Evolutionary conservation across 1,140 invertebrate genomes (phyloP), one percentile per base, ranked within the genome.

Genomic region (Lepidotrigona ventralis): DNA sequence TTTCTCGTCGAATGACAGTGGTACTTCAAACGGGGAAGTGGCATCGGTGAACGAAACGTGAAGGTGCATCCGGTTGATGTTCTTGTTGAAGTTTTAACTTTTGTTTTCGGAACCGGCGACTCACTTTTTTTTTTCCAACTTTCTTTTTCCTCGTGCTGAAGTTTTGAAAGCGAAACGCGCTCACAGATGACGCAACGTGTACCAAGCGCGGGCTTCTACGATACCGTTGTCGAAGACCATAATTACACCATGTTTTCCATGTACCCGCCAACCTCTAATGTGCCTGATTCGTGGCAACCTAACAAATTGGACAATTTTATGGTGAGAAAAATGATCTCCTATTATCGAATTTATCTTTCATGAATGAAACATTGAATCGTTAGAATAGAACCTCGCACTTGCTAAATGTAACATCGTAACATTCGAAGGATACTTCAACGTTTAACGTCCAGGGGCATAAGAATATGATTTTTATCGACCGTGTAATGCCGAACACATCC

Each of bases 131-230:
- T 33, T 33, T 33, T 33, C 4, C 4, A 1, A 46, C 39, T 85
- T 51, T 9, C 19, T 64, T 56, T 39, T 51, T 82, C 33, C 54
- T 33, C 23, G 39, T n/a, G 70, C 74, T 88, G 82, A 85, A 79
- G 64, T 79, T 70, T 64, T 26, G 58, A 64, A 71, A 78, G n/a
- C 80, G 63, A 75, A 68, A 74, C 58, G 12, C 66, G 71, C 56
- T 64, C 60, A 83, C 74, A 84, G 54, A 88, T 91, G 90, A 92
- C 90, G 90, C 92, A 93, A 90, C 91, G 92, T 78, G 92, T 93
- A 54, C 92, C 93, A 0, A 91, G 85, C 75, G 85, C 83, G 63
- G 71, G 73, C 75, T 87, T 90, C 77, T 91, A 88, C 81, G 90
- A 93, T 76, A 88, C 83, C 53, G 81, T 91, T 64, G 81, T 89